A percentile compares a stretch with the other conserved stretches of the same genome.
phyloP scores from a whole-genome alignment of 1,140 invertebrate genomes.

The Choristoneura fumiferana region DNA sequence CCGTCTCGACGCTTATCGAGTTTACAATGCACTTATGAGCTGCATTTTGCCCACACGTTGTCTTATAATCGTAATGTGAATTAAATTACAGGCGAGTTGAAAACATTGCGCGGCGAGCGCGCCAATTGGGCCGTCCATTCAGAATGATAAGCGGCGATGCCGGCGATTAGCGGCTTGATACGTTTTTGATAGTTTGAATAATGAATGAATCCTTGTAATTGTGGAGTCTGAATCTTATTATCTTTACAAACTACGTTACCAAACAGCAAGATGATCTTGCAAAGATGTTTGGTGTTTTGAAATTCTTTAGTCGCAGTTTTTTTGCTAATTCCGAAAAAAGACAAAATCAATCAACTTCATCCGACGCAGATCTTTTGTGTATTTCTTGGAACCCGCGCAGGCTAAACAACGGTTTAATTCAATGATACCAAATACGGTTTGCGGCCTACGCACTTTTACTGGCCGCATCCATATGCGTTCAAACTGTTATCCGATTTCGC shows the following conservation, averaged over 20 bases:
- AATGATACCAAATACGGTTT: neutral
- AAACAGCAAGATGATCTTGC: too few relatives aligned
- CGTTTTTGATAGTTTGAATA: too few relatives aligned
- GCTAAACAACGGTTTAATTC: conserved; percentile 8
- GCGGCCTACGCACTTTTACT: conserved; percentile 15
- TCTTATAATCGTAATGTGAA: conserved; percentile 59
- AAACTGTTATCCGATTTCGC: neutral
- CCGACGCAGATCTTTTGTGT: conserved; percentile 8
- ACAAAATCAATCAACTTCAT: conserved; percentile 14
- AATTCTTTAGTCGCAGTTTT: too few relatives aligned
- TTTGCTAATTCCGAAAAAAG: neutral
- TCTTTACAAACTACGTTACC: too few relatives aligned
- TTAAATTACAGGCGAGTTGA: conserved; percentile 68
- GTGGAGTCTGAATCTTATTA: too few relatives aligned
- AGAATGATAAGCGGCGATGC: conserved; percentile 9
- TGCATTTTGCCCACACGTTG: conserved; percentile 61
- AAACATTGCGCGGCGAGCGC: conserved; percentile 54
- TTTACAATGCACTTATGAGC: conserved; percentile 71
- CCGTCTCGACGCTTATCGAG: conserved; percentile 66
- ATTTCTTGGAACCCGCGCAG: neutral
- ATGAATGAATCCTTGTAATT: too few relatives aligned
- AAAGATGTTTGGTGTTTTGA: too few relatives aligned
- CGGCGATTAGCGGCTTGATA: neutral
- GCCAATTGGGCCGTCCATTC: conserved; percentile 11
- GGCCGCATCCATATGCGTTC: conserved; percentile 9